A percentile compares a stretch with the other conserved stretches of the same genome.
phyloP scores from a whole-genome alignment of 1,140 invertebrate genomes.

The Caenorhabditis briggsae region DNA sequence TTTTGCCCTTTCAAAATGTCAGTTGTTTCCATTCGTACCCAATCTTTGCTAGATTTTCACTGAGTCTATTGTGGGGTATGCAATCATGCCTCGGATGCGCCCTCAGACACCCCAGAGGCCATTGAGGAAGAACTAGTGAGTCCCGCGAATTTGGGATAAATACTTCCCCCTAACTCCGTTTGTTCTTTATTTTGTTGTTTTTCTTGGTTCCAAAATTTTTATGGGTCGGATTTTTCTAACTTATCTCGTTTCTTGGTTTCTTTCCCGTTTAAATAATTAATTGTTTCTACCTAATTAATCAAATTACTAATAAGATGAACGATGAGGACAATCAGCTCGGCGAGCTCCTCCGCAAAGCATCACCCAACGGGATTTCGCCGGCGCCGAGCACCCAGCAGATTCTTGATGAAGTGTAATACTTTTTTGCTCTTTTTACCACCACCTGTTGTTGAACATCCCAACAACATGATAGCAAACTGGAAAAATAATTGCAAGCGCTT shows the following conservation, averaged over 20 bases:
- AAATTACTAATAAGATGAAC: neutral
- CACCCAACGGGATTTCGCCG: conserved; percentile 46
- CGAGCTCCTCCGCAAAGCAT: conserved; percentile 35
- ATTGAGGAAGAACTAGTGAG: conserved; percentile 50
- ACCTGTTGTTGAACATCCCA: neutral
- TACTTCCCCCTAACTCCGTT: neutral
- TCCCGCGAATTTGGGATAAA: conserved; percentile 27
- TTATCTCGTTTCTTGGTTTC: neutral
- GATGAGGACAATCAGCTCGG: conserved; percentile 46
- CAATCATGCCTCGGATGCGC: conserved; percentile 35
- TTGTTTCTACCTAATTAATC: neutral
- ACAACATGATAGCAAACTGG: neutral
- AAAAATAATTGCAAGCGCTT: neutral
- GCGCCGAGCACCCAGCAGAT: conserved; percentile 29
- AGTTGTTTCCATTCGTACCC: neutral
- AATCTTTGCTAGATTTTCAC: neutral
- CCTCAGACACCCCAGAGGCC: conserved; percentile 38
- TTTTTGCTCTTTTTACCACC: conserved; percentile 27
- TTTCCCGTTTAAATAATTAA: neutral
- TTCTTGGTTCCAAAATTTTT: neutral
- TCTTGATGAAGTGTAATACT: conserved; percentile 48
- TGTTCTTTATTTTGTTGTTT: neutral
- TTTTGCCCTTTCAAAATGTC: conserved; percentile 32
- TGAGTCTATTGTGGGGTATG: conserved; percentile 10
- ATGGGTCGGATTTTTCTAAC: neutral